Evolutionary conservation across 2,797 vertebrate genomes (phyloP).

Genomic region (Brachyrhaphis roseni): DNA sequence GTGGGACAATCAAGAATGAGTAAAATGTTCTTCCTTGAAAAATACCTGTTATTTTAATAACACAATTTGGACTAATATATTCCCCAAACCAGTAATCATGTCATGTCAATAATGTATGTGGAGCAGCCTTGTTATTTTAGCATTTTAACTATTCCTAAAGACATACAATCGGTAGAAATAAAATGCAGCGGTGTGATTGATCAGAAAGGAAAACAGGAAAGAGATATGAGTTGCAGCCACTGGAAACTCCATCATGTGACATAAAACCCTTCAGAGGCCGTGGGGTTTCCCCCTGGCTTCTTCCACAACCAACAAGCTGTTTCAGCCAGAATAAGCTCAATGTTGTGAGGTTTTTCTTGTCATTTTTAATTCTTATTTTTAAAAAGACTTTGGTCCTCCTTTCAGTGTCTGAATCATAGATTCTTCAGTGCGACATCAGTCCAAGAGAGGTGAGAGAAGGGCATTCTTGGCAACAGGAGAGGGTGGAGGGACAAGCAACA

Average conservation of each 20-base stretch:
- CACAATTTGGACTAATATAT: conserved; percentile 8
- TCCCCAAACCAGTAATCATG: neutral
- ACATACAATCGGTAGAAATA: conserved; percentile 5
- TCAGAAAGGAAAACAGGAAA: conserved; percentile 13
- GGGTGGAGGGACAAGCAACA: conserved; percentile 30
- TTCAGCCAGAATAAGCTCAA: conserved; percentile 37
- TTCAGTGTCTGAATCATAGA: conserved; percentile 48
- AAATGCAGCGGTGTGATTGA: conserved; percentile 13
- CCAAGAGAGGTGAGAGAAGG: conserved; percentile 33
- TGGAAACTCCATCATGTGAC: conserved; percentile 30
- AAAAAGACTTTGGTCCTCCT: conserved; percentile 49
- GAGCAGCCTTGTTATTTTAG: conserved; percentile 7
- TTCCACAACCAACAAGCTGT: conserved; percentile 35
- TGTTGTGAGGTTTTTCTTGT: conserved; percentile 30
- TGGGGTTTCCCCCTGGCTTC: conserved; percentile 44
- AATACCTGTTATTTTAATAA: conserved; percentile 1
- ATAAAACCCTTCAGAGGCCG: conserved; percentile 40
- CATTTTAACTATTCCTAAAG: neutral
- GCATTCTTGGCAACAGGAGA: conserved; percentile 74
- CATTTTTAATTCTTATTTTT: neutral
- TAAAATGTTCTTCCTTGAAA: conserved; percentile 5
- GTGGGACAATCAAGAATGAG: conserved; percentile 6
- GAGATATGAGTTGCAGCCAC: conserved; percentile 32
- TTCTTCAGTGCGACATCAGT: conserved; percentile 55
- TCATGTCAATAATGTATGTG: neutral